Conservation (phyloP, 2,888 invertebrate species). For the Cerceris ruficornis region DNA sequence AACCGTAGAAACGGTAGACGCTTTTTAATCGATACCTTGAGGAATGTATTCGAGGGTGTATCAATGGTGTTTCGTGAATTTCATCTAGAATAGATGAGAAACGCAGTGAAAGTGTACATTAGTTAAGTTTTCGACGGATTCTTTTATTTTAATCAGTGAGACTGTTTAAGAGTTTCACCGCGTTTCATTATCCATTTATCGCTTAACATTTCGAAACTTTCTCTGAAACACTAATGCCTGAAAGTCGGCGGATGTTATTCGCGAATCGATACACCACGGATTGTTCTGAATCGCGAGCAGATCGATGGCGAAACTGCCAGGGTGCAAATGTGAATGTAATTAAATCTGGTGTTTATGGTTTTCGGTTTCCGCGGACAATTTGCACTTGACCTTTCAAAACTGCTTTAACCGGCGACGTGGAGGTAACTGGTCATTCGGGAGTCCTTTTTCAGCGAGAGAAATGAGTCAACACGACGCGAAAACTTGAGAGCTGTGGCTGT, state of each 20-base stretch:
- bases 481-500: too few relatives aligned
- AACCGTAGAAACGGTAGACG: too few relatives aligned
- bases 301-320: conserved; percentile 10
- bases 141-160: background rate
- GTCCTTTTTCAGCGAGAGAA: too few relatives aligned
- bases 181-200: background rate
- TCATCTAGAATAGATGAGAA: background rate
- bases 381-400: too few relatives aligned
- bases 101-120: background rate
- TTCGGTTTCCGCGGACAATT: too few relatives aligned
- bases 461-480: too few relatives aligned
- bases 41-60: too few relatives aligned
- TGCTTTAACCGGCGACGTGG: too few relatives aligned
- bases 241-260: background rate
- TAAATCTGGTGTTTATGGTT: too few relatives aligned
- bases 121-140: conserved; percentile 1
- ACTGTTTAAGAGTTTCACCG: background rate
- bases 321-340: background rate
- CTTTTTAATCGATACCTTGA: too few relatives aligned
- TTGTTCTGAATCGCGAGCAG: background rate
- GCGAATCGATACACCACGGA: background rate
- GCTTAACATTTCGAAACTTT: conserved; percentile 2
- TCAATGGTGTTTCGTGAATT: too few relatives aligned
- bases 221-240: background rate
- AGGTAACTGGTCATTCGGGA: too few relatives aligned